phyloP scores from a whole-genome alignment of 2,888 invertebrate species.

The Agelastica alni region DNA sequence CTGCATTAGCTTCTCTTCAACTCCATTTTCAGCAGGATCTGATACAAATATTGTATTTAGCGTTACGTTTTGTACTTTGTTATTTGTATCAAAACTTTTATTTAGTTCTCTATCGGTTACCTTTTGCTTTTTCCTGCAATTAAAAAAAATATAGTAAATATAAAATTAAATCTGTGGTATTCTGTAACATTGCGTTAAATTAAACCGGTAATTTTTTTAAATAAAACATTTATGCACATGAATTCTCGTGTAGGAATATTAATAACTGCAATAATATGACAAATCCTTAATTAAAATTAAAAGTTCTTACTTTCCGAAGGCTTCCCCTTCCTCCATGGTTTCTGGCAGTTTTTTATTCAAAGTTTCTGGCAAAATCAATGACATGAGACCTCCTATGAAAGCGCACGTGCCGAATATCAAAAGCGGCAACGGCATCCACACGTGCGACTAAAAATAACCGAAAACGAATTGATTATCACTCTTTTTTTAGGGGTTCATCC shows the following conservation, averaged over 20 bases:
- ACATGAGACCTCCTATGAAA: slow-evolving; percentile 62
- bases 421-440: slow-evolving; percentile 64
- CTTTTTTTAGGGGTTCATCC: too few species aligned
- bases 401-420: slow-evolving; percentile 64
- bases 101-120: background rate
- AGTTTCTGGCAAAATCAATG: slow-evolving; percentile 69
- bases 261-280: too few species aligned
- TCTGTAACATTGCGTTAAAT: too few species aligned
- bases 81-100: background rate
- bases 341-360: slow-evolving; percentile 68
- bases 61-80: slow-evolving; percentile 2
- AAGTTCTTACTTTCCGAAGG: slow-evolving; percentile 62
- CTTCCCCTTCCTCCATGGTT: slow-evolving; percentile 67
- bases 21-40: background rate
- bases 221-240: too few species aligned
- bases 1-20: slow-evolving; percentile 10
- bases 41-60: too few species aligned
- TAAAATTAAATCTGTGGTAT: too few species aligned
- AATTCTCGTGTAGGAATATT: too few species aligned
- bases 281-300: too few species aligned
- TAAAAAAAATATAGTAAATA: background rate
- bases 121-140: slow-evolving; percentile 3
- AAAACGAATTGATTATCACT: background rate
- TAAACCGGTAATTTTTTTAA: too few species aligned
- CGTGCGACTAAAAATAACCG: slow-evolving; percentile 56